Base-by-base conservation (phyloP, 2,113 vertebrate genomes). In the Sylvia atricapilla region DNA sequence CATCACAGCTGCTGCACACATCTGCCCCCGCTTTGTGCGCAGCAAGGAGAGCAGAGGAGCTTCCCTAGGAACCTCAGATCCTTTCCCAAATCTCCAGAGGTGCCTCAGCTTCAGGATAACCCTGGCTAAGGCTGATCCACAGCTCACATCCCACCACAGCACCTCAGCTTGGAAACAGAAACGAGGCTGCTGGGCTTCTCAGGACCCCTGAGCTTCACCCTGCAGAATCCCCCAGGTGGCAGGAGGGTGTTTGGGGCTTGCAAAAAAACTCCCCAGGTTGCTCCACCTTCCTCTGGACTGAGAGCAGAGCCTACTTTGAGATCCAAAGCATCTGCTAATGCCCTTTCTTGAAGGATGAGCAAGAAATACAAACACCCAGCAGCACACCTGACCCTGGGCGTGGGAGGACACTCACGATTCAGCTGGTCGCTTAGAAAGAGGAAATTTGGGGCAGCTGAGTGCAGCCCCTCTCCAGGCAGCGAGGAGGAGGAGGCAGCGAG, bases 51-150 rank as follows among this genome's bases (percentile, higher is more conserved):
- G 9, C 69, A n/a, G 15, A 47, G 46, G 43, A n/a, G 25, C 3
- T 72, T 20, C 59, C 28, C 37, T 52, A 56, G 41, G 59, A 47
- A 6, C 3, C 27, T 24, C 49, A 56, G 72, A 4, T 30, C 35
- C 52, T 74, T 24, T 27, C 1, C 10, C 24, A 14, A 0, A 0
- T 4, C 35, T 50, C 56, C 20, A 22, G 59, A 33, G 25, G 46
- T 21, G 49, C 63, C 69, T 37, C 2, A 49, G 41, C 25, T 37
- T 9, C 27, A 35, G 58, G 35, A 50, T 17, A 35, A 30, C 23
- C 39, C 73, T 10, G 46, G 43, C 22, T 37, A 18, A 67, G 37
- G 63, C 1, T 15, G 30, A 16, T 3, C 9, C 31, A 21, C 37
- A 47, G 52, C 35, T 47, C 35, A 11, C 47, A 23, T 18, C 77